phyloP scores from a whole-genome alignment of 2,797 vertebrate genomes.

The Coluber constrictor region DNA sequence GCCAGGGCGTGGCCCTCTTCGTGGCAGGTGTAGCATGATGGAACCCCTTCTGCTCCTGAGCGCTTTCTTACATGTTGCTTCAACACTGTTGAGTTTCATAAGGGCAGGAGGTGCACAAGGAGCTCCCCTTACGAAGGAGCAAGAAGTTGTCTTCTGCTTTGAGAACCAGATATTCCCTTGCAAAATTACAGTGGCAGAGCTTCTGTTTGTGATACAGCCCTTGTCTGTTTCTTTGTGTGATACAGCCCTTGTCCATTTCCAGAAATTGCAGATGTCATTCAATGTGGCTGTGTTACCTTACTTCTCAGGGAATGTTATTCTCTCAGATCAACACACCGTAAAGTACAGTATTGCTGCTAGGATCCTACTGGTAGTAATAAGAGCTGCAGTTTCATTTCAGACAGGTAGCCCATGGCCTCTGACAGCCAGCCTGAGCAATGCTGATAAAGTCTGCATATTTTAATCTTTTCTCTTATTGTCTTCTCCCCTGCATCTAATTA shows the following conservation, averaged over 20 bases:
- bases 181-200: not conserved
- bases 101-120: not conserved
- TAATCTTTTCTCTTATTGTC: not conserved
- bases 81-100: not conserved
- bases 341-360: not conserved
- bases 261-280: not conserved
- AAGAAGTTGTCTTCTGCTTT: not conserved
- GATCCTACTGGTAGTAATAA: not conserved
- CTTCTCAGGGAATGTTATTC: slow-evolving; percentile 21
- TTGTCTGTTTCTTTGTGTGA: not conserved
- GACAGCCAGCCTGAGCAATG: not conserved
- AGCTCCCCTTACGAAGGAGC: not conserved
- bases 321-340: not conserved
- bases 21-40: not conserved
- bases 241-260: not conserved
- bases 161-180: not conserved
- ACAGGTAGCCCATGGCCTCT: not conserved
- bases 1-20: not conserved
- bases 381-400: not conserved
- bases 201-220: not conserved
- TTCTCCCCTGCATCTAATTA: not conserved
- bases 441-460: not conserved
- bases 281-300: not conserved
- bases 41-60: not conserved
- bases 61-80: not conserved